phyloP scores from a whole-genome alignment of 2,888 invertebrate genomes.

The Hydroisotoma schaefferi region DNA sequence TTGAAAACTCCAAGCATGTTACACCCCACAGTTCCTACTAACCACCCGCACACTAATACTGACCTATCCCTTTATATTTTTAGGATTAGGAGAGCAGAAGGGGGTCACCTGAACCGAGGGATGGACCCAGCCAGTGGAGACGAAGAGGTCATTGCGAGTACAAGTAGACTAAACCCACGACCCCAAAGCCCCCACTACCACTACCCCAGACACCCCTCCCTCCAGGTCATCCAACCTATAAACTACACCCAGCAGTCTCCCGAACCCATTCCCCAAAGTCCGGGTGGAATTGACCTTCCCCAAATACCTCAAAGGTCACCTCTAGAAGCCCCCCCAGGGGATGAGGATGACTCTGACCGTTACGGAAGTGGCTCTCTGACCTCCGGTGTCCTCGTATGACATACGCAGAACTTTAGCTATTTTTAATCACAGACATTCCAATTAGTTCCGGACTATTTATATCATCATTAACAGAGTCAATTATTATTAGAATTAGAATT shows the following conservation, averaged over 20 bases:
- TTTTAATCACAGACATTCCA: no score
- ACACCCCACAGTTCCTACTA: no score
- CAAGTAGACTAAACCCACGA: background rate
- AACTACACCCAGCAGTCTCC: background rate
- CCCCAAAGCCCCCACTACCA: constrained; percentile 5
- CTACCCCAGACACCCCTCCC: constrained; percentile 8
- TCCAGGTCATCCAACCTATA: constrained; percentile 9
- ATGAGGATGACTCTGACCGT: background rate
- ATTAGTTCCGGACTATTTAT: no score
- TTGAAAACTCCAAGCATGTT: no score
- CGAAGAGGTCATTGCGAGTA: background rate
- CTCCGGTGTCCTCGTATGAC: constrained; percentile 15
- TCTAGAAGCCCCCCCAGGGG: background rate
- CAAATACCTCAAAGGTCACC: background rate
- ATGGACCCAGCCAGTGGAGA: constrained; percentile 7
- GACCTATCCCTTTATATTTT: background rate
- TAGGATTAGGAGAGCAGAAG: background rate
- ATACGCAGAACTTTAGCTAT: constrained; percentile 10
- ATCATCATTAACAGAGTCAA: no score
- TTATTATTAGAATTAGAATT: no score
- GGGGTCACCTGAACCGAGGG: background rate
- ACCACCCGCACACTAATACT: no score
- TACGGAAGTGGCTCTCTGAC: no score
- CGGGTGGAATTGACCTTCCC: background rate
- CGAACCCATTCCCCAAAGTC: background rate